phyloP scores from a whole-genome alignment of 2,797 vertebrate genomes.

The Siniperca scherzeri region DNA sequence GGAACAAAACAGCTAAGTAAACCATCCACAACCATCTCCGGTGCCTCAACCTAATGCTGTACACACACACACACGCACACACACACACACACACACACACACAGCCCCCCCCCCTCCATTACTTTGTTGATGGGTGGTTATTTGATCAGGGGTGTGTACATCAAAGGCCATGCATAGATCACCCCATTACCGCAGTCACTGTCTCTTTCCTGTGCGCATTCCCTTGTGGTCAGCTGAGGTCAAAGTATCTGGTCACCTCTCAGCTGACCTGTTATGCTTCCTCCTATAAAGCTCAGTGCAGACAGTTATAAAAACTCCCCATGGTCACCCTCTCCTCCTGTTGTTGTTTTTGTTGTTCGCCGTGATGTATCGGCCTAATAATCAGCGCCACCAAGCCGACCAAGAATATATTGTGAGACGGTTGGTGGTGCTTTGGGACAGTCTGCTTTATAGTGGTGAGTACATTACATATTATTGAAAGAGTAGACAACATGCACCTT shows the following conservation, averaged over 20 bases:
- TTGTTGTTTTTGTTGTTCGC: constrained; percentile 48
- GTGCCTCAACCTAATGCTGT: neutral
- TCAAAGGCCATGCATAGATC: constrained; percentile 33
- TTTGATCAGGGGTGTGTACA: constrained; percentile 40
- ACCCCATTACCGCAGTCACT: constrained; percentile 26
- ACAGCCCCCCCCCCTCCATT: neutral
- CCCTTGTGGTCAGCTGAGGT: constrained; percentile 39
- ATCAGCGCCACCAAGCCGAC: constrained; percentile 57
- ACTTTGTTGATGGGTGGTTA: constrained; percentile 27
- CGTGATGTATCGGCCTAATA: constrained; percentile 79
- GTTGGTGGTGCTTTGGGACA: constrained; percentile 53
- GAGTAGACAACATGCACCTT: constrained; percentile 62
- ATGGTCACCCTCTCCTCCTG: constrained; percentile 13
- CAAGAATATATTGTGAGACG: constrained; percentile 65
- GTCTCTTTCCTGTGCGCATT: constrained; percentile 28
- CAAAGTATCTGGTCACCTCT: constrained; percentile 53
- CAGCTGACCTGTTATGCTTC: constrained; percentile 57
- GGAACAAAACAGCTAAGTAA: neutral
- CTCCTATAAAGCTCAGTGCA: constrained; percentile 51
- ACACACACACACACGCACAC: too few species aligned
- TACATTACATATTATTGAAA: constrained; percentile 72
- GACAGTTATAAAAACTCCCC: constrained; percentile 62
- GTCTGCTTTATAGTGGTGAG: constrained; percentile 62
- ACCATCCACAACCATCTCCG: neutral
- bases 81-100: too few species aligned